These are phyloP conservation scores for Chymomyza procnemis DNA, from an alignment of 2,888 invertebrate genomes.

Conservation along the genomic window DNA sequence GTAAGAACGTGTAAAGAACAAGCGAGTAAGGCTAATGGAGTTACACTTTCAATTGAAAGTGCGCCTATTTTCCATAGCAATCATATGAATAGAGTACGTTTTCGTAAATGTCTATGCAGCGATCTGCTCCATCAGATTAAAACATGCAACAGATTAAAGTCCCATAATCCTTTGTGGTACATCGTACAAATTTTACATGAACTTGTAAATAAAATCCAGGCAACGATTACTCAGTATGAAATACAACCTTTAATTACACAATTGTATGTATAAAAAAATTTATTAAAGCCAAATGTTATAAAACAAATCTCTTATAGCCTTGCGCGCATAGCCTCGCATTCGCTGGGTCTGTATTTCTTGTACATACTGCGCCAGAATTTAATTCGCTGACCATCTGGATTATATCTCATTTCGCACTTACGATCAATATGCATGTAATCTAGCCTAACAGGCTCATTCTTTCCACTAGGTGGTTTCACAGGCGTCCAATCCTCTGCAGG, in stretches of 20 bases:
- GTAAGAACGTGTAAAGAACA: slow-evolving; percentile 50
- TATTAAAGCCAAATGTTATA: too few relatives aligned
- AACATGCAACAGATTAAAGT: too few relatives aligned
- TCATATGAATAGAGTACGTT: too few relatives aligned
- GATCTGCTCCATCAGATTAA: too few relatives aligned
- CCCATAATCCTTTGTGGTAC: too few relatives aligned
- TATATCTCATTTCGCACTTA: slow-evolving; percentile 61
- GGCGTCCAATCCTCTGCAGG: slow-evolving; percentile 76
- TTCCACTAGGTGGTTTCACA: slow-evolving; percentile 38
- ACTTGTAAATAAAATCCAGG: too few relatives aligned
- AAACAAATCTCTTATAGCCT: slow-evolving; percentile 48
- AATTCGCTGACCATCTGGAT: slow-evolving; percentile 72
- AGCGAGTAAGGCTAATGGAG: slow-evolving; percentile 43
- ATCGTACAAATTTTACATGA: too few relatives aligned
- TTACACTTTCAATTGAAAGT: slow-evolving; percentile 60
- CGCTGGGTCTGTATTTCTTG: slow-evolving; percentile 64
- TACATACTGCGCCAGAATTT: slow-evolving; percentile 76
- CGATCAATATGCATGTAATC: slow-evolving; percentile 73
- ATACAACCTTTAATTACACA: too few relatives aligned
- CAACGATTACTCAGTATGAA: too few relatives aligned
- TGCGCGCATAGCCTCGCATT: slow-evolving; percentile 48
- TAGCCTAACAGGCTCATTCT: slow-evolving; percentile 47
- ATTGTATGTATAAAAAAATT: too few relatives aligned
- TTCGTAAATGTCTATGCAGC: too few relatives aligned
- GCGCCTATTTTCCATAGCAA: too few relatives aligned